Evolutionary conservation across 2,113 vertebrate species (phyloP), one percentile per base, ranked within the genome.

Genomic region (Zosterops pallidus): DNA sequence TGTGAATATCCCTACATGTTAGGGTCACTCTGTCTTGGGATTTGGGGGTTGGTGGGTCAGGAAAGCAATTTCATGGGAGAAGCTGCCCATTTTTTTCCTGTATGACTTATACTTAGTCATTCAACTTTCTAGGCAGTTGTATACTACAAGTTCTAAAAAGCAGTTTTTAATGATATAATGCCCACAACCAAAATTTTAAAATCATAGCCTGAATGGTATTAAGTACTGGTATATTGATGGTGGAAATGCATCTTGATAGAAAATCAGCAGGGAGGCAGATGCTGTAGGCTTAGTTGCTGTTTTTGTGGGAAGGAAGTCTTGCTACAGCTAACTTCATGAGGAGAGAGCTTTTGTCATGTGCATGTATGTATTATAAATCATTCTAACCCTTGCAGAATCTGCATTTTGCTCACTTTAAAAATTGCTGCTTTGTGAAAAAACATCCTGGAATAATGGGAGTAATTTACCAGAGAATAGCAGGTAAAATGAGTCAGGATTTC

Each of bases 331-430:
- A 56, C 62, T 78, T 81, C 33, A n/a, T n/a, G 80, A 92, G 63
- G 62, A 94, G 64, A 77, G 46, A 97, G 81, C 67, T 92, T 83
- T 96, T 95, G 68, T 91, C 92, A 69, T 64, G 50, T 76, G 53
- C 57, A 68, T 1, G 93, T 96, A 95, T 97, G 88, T 95, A 86
- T 96, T 97, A 97, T 96, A 97, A 97, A 96, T 96, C 96, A 97
- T 97, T 96, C 94, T 97, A 97, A 97, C 96, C 80, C 89, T 75
- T 64, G 55, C 79, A 95, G 90, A 96, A 85, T 83, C 50, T 93
- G 25, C 49, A 28, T 94, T 93, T 93, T 90, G 64, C 59, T 88
- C 35, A 33, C 63, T 31, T 82, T 71, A 75, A 71, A 94, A 89
- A 79, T 35, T 55, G 74, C 82, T 83, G 41, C 65, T 86, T 76